Conservation (phyloP, 2,888 invertebrate species). For the Onchidella celtica region DNA sequence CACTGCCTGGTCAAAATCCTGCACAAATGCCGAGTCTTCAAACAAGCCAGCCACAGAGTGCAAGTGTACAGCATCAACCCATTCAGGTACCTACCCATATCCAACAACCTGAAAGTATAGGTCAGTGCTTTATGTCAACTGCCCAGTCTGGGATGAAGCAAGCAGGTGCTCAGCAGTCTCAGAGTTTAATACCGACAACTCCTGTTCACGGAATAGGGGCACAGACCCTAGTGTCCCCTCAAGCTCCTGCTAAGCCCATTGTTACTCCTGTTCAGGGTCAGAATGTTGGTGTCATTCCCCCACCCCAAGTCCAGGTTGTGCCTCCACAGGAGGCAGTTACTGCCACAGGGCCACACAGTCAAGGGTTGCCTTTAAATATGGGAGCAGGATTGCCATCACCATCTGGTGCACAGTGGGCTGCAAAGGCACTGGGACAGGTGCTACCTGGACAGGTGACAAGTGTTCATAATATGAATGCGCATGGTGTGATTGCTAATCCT, state of each 20-base stretch:
- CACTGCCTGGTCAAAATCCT: conserved; percentile 3
- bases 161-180: too few relatives aligned
- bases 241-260: conserved; percentile 19
- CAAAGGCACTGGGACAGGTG: not conserved
- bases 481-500: conserved; percentile 36
- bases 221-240: conserved; percentile 40
- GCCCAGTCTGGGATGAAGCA: conserved; percentile 28
- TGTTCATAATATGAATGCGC: conserved; percentile 30
- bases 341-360: not conserved
- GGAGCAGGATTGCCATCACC: not conserved
- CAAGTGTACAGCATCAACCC: not conserved
- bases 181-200: conserved; percentile 32
- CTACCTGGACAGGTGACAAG: conserved; percentile 32
- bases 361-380: conserved; percentile 13
- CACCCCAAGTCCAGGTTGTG: conserved; percentile 40
- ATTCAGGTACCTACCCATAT: conserved; percentile 41
- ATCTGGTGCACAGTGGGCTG: conserved; percentile 15
- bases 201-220: too few relatives aligned
- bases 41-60: conserved; percentile 7
- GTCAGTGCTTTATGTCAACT: conserved; percentile 33
- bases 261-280: conserved; percentile 15
- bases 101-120: conserved; percentile 23
- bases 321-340: not conserved
- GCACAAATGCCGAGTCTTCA: not conserved
- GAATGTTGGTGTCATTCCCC: conserved; percentile 19